Evolutionary conservation across 2,113 vertebrate genomes (phyloP).

Genomic region (Coptodon bakossiorum): DNA sequence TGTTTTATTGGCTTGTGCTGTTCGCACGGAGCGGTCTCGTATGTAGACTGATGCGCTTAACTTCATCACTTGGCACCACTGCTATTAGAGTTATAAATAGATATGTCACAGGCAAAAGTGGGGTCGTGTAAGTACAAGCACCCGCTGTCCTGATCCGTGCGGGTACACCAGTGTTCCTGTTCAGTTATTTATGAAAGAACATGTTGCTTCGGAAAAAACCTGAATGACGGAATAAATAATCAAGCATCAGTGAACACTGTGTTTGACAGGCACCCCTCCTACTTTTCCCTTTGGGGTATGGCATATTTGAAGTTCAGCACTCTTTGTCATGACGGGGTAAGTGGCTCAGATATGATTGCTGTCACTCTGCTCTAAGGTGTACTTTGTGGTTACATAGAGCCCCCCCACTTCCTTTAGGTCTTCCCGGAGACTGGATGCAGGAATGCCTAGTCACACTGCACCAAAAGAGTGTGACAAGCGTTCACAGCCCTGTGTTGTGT

Average conservation of each 20-base stretch:
- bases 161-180: conserved; percentile 16
- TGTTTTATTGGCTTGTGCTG: conserved; percentile 50
- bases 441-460: conserved; percentile 5
- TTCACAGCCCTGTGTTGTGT: background rate
- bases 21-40: conserved; percentile 12
- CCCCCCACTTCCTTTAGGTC: background rate
- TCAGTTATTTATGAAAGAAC: conserved; percentile 43
- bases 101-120: conserved; percentile 18
- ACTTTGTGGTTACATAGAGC: background rate
- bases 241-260: conserved; percentile 10
- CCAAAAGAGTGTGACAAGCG: background rate
- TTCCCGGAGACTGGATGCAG: background rate
- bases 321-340: conserved; percentile 2
- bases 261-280: conserved; percentile 16
- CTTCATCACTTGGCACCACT: conserved; percentile 38
- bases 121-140: conserved; percentile 33
- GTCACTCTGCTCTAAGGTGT: conserved; percentile 19
- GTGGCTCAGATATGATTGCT: conserved; percentile 16
- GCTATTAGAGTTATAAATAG: conserved; percentile 39
- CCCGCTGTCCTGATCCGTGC: conserved; percentile 20
- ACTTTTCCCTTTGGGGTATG: background rate
- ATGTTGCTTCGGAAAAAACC: conserved; percentile 27
- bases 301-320: background rate
- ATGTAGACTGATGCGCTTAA: background rate
- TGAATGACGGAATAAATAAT: conserved; percentile 44